Evolutionary conservation across 2,888 invertebrate species (phyloP), one percentile per base, ranked within the genome.

Genomic region (Drosophila falleni): DNA sequence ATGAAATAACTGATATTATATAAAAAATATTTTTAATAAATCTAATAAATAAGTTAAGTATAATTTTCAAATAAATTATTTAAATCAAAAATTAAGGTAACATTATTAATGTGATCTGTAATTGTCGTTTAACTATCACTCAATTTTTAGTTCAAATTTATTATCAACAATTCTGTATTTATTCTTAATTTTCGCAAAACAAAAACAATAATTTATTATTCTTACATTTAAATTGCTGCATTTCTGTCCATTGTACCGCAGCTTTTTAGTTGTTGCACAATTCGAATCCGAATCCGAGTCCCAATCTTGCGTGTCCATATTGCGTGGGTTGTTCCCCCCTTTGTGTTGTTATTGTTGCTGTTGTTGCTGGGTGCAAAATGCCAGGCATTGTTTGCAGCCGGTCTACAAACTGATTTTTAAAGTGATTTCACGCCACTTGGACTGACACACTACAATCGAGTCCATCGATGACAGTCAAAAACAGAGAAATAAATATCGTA

Each of bases 381-480:
- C 53, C 71, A 54, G 61, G 59, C 72, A 65, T 80, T 80, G 80
- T 80, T 77, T 71, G 76, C 62, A 60, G 54, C 62, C 41, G 44
- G 59, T 47, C 61, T 55, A 64, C 80, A 76, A 80, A 65, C 64
- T 61, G 81, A 78, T 77, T 80, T 77, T 77, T 76, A 61, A 77
- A 80, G 64, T 77, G 77, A 77, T 77, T 78, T 80, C 78, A 80
- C 78, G 77, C 77, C 72, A 78, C 64, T 78, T 76, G 76, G 55
- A 44, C 58, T 44, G 26, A 49, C 56, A 74, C 75, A 47, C 61
- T 64, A 53, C 33, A 31, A 2, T 29, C 16, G 13, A 15, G 46
- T 39, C 58, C 66, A 62, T 64, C 35, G 65, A 58, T 50, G 29
- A 8, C 3, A 46, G 33, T n/a, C 8, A 13, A 39, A 13, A 26